Evolutionary conservation across 2,797 vertebrate genomes (phyloP).

Genomic region (Danio albolineatus): DNA sequence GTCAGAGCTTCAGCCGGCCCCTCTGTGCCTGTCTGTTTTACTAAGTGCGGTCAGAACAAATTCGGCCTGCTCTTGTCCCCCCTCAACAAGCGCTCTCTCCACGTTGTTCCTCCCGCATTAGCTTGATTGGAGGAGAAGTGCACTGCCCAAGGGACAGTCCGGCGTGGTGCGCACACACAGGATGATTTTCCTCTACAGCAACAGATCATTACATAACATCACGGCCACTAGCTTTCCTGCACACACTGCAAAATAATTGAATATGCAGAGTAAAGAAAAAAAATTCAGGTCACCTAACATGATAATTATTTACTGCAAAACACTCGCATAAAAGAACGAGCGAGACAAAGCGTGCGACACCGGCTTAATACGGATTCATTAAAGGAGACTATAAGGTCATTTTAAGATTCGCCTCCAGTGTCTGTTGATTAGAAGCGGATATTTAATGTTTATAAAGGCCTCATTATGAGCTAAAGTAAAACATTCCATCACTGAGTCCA

Average conservation of each 20-base stretch:
- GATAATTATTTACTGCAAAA: constrained; percentile 70
- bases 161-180: background rate
- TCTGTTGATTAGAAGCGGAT: constrained; percentile 95
- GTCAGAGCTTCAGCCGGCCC: constrained; percentile 12
- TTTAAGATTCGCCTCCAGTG: constrained; percentile 87
- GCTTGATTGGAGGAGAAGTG: constrained; percentile 45
- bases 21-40: constrained; percentile 39
- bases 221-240: constrained; percentile 28
- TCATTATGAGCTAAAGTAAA: constrained; percentile 80
- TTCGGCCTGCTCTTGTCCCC: constrained; percentile 17
- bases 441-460: constrained; percentile 90
- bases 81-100: constrained; percentile 23
- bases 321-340: constrained; percentile 67
- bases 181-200: constrained; percentile 41
- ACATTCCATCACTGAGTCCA: constrained; percentile 83
- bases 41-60: constrained; percentile 32
- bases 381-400: constrained; percentile 88
- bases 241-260: constrained; percentile 49
- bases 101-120: constrained; percentile 41
- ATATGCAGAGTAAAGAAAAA: constrained; percentile 65
- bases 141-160: constrained; percentile 35
- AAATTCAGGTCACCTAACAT: constrained; percentile 74
- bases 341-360: constrained; percentile 69
- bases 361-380: constrained; percentile 93
- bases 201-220: constrained; percentile 43